These are phyloP conservation scores for Acanthosepion pharaonis DNA, from an alignment of 2,888 invertebrate genomes.

Conservation along the genomic window DNA sequence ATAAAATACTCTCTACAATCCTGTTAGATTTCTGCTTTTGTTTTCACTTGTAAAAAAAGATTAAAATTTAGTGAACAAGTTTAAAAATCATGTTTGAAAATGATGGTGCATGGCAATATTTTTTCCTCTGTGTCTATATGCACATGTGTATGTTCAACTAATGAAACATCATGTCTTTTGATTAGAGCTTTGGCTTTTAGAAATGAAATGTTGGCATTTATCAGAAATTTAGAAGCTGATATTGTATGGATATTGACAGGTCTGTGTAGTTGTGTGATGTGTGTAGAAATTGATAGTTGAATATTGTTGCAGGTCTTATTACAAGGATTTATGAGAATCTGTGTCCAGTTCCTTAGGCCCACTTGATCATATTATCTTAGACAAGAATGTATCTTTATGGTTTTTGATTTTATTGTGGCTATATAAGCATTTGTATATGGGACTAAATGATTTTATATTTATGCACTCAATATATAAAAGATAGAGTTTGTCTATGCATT, in stretches of 20 bases:
- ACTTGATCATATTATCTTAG: slow-evolving; percentile 12
- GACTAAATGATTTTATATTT: not conserved
- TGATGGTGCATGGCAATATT: too few relatives aligned
- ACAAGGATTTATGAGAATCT: not conserved
- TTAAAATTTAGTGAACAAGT: too few relatives aligned
- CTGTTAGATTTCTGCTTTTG: too few relatives aligned
- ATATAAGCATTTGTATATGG: not conserved
- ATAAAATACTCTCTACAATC: too few relatives aligned
- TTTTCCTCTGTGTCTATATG: too few relatives aligned
- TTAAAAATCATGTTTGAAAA: too few relatives aligned
- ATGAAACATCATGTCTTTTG: too few relatives aligned
- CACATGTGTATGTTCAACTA: too few relatives aligned
- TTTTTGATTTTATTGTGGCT: not conserved
- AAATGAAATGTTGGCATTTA: slow-evolving; percentile 1
- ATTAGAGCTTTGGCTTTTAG: too few relatives aligned
- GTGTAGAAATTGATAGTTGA: not conserved
- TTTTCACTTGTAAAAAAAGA: too few relatives aligned
- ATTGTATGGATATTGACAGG: not conserved
- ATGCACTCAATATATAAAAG: too few relatives aligned
- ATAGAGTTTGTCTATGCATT: too few relatives aligned
- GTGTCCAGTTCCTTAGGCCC: not conserved
- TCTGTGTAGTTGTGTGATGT: not conserved
- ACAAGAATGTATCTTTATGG: not conserved
- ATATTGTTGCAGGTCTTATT: not conserved
- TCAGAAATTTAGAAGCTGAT: not conserved